A percentile compares a stretch with the other conserved stretches of the same genome.
These are phyloP conservation scores for Aphaenogaster floridana DNA, from an alignment of 1,140 invertebrate species.

Conservation along the genomic window DNA sequence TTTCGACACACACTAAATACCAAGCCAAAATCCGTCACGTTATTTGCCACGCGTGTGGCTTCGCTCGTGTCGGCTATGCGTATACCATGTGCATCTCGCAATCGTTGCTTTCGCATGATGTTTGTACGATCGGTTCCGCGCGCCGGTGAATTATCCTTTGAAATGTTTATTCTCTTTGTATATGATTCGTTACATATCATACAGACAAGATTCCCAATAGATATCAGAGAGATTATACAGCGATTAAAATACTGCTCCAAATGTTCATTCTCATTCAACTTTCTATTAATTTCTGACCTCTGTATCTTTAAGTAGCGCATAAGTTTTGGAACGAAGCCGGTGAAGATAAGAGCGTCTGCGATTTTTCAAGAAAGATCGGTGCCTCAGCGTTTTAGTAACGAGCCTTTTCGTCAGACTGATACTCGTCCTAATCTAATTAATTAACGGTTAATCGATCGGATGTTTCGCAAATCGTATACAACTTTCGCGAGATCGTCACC, in stretches of 20 bases:
- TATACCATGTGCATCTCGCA: conserved; percentile 16
- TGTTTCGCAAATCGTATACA: background rate
- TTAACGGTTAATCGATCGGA: conserved; percentile 28
- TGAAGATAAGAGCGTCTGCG: background rate
- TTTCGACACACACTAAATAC: conserved; percentile 74
- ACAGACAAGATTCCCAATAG: background rate
- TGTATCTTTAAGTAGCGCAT: background rate
- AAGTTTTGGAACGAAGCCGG: background rate
- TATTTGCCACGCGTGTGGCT: conserved; percentile 27
- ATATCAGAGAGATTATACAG: conserved; percentile 10
- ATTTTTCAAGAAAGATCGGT: conserved; percentile 52
- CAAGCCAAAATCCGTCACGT: conserved; percentile 70
- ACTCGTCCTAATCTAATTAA: conserved; percentile 31
- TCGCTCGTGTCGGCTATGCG: conserved; percentile 36
- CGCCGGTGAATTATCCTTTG: background rate
- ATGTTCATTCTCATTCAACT: conserved; percentile 23
- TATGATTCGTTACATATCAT: conserved; percentile 10
- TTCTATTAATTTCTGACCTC: conserved; percentile 7
- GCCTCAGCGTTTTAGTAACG: conserved; percentile 60
- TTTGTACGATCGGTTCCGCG: background rate
- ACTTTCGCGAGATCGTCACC: background rate
- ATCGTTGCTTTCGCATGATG: background rate
- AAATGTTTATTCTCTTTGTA: conserved; percentile 22
- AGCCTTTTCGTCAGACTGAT: conserved; percentile 61
- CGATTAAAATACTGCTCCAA: background rate